phyloP scores from a whole-genome alignment of 1,140 invertebrate genomes.

The Drosophila kanapiae region DNA sequence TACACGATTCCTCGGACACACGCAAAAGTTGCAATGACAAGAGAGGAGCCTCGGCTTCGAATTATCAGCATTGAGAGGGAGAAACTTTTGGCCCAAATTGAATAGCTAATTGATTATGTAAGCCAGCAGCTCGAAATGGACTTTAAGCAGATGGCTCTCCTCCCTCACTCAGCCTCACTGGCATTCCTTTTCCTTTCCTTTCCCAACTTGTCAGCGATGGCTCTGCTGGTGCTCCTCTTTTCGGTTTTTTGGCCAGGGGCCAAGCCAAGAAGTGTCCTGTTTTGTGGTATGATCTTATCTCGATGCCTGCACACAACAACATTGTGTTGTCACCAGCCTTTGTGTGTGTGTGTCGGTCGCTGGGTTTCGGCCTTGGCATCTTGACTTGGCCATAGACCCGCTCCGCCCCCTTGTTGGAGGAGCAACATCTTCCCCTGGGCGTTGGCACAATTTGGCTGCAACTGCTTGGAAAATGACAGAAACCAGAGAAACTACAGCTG shows the following conservation, averaged over 20 bases:
- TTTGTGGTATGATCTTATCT: slow-evolving; percentile 73
- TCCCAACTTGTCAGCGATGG: slow-evolving; percentile 51
- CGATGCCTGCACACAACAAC: slow-evolving; percentile 66
- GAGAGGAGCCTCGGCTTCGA: slow-evolving; percentile 19
- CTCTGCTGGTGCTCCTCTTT: slow-evolving; percentile 1
- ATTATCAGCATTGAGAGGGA: slow-evolving; percentile 35
- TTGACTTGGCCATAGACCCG: slow-evolving; percentile 54
- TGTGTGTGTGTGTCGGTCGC: slow-evolving; percentile 36
- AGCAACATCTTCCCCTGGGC: slow-evolving; percentile 41
- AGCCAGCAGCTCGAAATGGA: slow-evolving; percentile 49
- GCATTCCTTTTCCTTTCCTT: slow-evolving; percentile 25
- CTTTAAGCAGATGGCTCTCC: slow-evolving; percentile 58
- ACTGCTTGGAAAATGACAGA: slow-evolving; percentile 72
- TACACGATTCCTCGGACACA: slow-evolving; percentile 63
- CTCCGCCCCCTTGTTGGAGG: background rate
- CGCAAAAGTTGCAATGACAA: slow-evolving; percentile 58
- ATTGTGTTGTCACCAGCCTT: slow-evolving; percentile 66
- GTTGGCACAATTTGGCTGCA: slow-evolving; percentile 69
- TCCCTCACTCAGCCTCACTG: slow-evolving; percentile 6
- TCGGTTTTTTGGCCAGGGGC: slow-evolving; percentile 49
- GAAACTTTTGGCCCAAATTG: slow-evolving; percentile 63
- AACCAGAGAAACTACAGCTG: slow-evolving; percentile 53
- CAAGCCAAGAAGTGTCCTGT: slow-evolving; percentile 71
- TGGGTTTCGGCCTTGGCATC: slow-evolving; percentile 55
- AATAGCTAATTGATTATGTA: slow-evolving; percentile 75